phyloP scores from a whole-genome alignment of 2,113 vertebrate species.

The Oxygymnocypris stewartii region DNA sequence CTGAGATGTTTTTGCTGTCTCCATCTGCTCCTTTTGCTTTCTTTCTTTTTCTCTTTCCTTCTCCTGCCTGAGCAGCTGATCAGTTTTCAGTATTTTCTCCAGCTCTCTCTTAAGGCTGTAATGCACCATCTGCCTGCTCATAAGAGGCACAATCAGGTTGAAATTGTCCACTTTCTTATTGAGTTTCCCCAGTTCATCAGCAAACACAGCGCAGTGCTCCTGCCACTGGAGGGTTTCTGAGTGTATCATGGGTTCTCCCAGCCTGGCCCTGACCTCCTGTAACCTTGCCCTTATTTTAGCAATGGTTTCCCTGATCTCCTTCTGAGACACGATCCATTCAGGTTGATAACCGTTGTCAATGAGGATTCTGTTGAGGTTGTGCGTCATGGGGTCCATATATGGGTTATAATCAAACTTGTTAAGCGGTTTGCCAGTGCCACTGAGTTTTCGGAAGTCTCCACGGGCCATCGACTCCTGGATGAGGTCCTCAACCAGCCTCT shows the following conservation, averaged over 20 bases:
- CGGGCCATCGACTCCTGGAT: constrained; percentile 97
- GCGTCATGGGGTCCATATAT: constrained; percentile 93
- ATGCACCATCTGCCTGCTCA: constrained; percentile 92
- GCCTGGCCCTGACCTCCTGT: constrained; percentile 71
- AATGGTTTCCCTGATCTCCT: constrained; percentile 85
- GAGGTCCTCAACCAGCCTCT: constrained; percentile 93
- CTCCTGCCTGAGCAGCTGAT: constrained; percentile 58
- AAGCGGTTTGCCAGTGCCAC: constrained; percentile 88
- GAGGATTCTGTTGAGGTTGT: constrained; percentile 95
- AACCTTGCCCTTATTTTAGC: constrained; percentile 74
- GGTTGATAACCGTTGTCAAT: constrained; percentile 96
- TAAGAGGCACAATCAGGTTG: constrained; percentile 90
- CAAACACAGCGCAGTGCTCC: constrained; percentile 73
- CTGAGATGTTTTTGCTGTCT: constrained; percentile 28
- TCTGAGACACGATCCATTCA: constrained; percentile 88
- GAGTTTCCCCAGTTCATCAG: constrained; percentile 78
- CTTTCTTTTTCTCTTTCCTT: constrained; percentile 52
- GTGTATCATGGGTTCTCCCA: constrained; percentile 75
- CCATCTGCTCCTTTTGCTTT: constrained; percentile 50
- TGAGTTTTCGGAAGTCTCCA: constrained; percentile 92
- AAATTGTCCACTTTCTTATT: constrained; percentile 90
- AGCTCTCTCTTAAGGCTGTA: constrained; percentile 84
- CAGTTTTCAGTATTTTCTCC: constrained; percentile 72
- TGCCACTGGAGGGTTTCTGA: constrained; percentile 76
- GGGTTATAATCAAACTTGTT: constrained; percentile 88